Percentiles rank a stretch among this genome's conserved stretches.
Evolutionary conservation across 2,113 vertebrate species (phyloP).

Genomic region (Sprattus sprattus): DNA sequence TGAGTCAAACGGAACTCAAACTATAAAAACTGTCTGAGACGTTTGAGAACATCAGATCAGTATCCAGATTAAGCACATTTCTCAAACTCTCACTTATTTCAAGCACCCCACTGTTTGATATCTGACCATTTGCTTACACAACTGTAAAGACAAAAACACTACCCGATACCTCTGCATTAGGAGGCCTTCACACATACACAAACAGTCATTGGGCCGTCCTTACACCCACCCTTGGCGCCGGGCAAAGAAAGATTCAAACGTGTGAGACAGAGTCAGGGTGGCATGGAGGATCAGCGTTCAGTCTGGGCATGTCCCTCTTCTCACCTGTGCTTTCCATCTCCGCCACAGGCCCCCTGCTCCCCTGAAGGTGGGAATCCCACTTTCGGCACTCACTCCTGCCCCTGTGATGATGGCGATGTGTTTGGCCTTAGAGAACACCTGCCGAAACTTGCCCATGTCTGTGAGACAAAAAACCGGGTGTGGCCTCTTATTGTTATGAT

Average conservation of each 20-base stretch:
- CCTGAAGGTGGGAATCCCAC: slow-evolving; percentile 88
- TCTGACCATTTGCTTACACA: not conserved
- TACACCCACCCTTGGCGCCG: not conserved
- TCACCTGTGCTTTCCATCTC: slow-evolving; percentile 90
- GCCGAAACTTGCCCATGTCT: slow-evolving; percentile 88
- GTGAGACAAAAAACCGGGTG: not conserved
- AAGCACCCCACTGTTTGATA: too few relatives aligned
- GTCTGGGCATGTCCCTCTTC: not conserved
- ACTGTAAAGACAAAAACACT: too few relatives aligned
- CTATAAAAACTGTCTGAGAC: too few relatives aligned
- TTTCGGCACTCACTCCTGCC: slow-evolving; percentile 89
- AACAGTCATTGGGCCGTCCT: not conserved
- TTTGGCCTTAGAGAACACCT: slow-evolving; percentile 85
- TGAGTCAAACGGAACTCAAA: not conserved
- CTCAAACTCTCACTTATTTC: too few relatives aligned
- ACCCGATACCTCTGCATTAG: too few relatives aligned
- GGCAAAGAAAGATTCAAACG: not conserved
- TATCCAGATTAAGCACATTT: too few relatives aligned
- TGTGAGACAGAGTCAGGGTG: not conserved
- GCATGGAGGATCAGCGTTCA: not conserved
- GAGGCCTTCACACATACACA: not conserved
- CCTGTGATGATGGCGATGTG: slow-evolving; percentile 91
- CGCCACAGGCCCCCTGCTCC: slow-evolving; percentile 89
- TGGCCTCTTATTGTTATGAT: not conserved
- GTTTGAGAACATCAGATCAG: too few relatives aligned